Percentiles rank a stretch among this genome's conserved stretches.
Evolutionary conservation across 2,113 vertebrate species (phyloP).

Genomic region (Myodes glareolus): DNA sequence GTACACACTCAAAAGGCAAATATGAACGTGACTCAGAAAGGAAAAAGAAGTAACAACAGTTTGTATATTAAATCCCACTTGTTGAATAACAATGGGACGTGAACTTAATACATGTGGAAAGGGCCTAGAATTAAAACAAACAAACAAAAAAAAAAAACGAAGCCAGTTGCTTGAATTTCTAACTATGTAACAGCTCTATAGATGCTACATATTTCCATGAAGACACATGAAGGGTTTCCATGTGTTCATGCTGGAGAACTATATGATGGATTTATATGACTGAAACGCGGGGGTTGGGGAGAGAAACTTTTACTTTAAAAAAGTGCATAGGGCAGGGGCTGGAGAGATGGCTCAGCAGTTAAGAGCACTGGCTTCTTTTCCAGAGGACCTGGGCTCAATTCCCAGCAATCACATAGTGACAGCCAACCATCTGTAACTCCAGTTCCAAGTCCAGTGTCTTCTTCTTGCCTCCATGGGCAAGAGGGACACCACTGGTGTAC

Average conservation of each 20-base stretch:
- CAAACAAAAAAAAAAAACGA: neutral
- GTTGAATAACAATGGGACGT: neutral
- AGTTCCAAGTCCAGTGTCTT: neutral
- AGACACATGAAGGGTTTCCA: neutral
- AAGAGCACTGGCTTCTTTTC: neutral
- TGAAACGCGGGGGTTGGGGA: no score
- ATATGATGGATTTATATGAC: neutral
- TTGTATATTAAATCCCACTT: neutral
- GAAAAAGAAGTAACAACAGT: neutral
- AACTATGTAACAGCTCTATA: neutral
- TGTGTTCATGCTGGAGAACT: neutral
- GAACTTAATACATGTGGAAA: neutral
- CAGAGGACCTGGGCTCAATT: neutral
- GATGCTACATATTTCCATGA: neutral
- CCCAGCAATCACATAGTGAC: neutral
- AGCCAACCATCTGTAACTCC: neutral
- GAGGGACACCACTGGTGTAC: neutral
- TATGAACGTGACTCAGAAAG: neutral
- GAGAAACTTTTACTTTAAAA: neutral
- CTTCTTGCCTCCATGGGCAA: neutral
- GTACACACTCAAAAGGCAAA: neutral
- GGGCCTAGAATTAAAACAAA: neutral
- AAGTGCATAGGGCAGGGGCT: neutral
- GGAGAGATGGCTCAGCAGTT: neutral
- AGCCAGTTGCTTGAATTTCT: neutral